These are phyloP conservation scores for Petrocephalus schoutedeni DNA, from an alignment of 2,797 vertebrate genomes.

Conservation along the genomic window DNA sequence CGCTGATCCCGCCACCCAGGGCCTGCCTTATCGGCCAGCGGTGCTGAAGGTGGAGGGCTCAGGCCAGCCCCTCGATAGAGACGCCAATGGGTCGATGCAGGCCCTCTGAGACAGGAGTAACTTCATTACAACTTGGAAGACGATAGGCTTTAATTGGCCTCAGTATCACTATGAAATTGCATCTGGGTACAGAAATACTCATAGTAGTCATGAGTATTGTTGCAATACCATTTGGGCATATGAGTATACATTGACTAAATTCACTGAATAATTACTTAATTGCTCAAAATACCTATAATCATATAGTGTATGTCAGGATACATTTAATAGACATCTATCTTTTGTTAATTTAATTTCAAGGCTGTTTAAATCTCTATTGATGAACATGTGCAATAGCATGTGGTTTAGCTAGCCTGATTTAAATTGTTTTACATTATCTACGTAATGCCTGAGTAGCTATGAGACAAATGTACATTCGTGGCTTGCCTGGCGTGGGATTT, in stretches of 20 bases:
- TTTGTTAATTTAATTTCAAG: neutral
- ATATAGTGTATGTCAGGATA: neutral
- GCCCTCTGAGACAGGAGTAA: neutral
- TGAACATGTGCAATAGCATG: neutral
- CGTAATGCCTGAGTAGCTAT: neutral
- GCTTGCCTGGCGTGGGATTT: neutral
- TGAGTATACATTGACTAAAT: constrained; percentile 7
- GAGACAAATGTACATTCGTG: neutral
- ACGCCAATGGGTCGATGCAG: neutral
- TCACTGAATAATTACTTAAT: neutral
- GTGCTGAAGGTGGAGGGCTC: neutral
- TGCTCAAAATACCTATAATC: neutral
- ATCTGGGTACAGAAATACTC: neutral
- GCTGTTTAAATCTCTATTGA: neutral
- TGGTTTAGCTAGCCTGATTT: neutral
- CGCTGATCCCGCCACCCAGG: neutral
- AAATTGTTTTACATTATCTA: neutral
- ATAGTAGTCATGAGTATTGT: neutral
- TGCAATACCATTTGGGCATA: neutral
- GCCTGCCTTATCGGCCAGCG: neutral
- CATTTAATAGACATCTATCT: neutral
- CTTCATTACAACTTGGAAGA: constrained; percentile 4
- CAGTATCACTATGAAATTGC: neutral
- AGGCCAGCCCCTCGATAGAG: neutral
- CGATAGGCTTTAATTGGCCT: constrained; percentile 17